phyloP scores from a whole-genome alignment of 2,888 invertebrate species.

The Rhagium mordax region DNA sequence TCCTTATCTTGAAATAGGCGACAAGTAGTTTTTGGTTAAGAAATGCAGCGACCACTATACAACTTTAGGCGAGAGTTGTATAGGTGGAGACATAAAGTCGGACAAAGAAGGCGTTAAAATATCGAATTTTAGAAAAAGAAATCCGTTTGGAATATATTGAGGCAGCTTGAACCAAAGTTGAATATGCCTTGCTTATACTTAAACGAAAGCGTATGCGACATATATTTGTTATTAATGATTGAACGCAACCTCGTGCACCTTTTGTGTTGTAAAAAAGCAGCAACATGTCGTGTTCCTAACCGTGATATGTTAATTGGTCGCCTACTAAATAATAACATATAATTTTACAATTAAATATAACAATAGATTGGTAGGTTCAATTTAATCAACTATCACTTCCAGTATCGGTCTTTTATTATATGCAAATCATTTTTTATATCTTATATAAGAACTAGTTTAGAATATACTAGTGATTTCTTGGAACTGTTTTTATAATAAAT shows the following conservation, averaged over 20 bases:
- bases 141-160: too few species aligned
- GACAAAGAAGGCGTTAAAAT: too few species aligned
- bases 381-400: slow-evolving; percentile 19
- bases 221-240: too few species aligned
- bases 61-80: too few species aligned
- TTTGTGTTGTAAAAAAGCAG: not conserved
- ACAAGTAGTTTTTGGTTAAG: too few species aligned
- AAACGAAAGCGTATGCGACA: too few species aligned
- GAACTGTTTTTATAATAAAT: slow-evolving; percentile 27
- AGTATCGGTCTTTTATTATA: slow-evolving; percentile 2
- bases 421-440: not conserved
- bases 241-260: not conserved
- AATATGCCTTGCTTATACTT: too few species aligned
- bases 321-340: not conserved
- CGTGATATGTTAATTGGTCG: not conserved
- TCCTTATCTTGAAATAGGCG: too few species aligned
- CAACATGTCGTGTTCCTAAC: not conserved
- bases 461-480: slow-evolving; percentile 3
- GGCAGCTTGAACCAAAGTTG: too few species aligned
- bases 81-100: too few species aligned
- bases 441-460: slow-evolving; percentile 26
- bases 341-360: slow-evolving; percentile 19
- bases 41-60: too few species aligned
- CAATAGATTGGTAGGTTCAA: slow-evolving; percentile 4
- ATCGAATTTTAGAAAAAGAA: too few species aligned